Base-by-base conservation (phyloP, 2,888 invertebrate genomes). In the Tiliacea citrago region DNA sequence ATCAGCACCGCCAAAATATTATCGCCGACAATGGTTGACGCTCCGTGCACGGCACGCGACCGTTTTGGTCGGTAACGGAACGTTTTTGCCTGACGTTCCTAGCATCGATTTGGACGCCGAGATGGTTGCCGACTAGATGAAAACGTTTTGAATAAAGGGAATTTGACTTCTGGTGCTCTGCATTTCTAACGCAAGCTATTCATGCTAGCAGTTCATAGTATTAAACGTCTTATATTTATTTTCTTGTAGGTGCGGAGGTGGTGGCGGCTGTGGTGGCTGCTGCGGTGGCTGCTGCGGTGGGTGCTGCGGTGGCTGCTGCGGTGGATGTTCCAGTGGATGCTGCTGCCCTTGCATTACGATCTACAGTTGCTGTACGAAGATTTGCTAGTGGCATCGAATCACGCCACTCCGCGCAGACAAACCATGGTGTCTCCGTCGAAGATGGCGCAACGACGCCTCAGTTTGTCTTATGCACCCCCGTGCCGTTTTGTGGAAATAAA, bases 361-460 rank as follows among this genome's bases (percentile, higher is more conserved):
- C 82, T 94, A 95, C 90, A 95, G 95, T 51, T 95, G 95, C 88
- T 95, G 95, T 89, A 95, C 95, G 69, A 95, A 95, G 95, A 95
- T 95, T 83, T 95, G 95, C 88, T 95, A 89, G 74, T 60, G 65
- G 66, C 62, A n/a, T 85, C 81, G 82, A 77, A 70, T 65, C 47
- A 69, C 68, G 60, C 67, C 53, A 29, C 49, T 68, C 29, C 79
- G 84, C 66, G 82, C 86, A 68, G 80, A 85, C 73, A 77, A 84
- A 72, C 77, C 83, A 81, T 84, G 66, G 66, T 65, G 82, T 78
- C 75, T 88, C 90, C 66, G 88, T 88, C 42, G 84, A 88, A 73
- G 39, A 62, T 57, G 58, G 76, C 61, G 68, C 67, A 42, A 58
- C 62, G 57, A 60, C 58, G 79, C 74, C 66, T 76, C 81, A 4